Evolutionary conservation across 2,888 invertebrate genomes (phyloP), one percentile per base, ranked within the genome.

Genomic region (Xanthorhoe spadicearia): DNA sequence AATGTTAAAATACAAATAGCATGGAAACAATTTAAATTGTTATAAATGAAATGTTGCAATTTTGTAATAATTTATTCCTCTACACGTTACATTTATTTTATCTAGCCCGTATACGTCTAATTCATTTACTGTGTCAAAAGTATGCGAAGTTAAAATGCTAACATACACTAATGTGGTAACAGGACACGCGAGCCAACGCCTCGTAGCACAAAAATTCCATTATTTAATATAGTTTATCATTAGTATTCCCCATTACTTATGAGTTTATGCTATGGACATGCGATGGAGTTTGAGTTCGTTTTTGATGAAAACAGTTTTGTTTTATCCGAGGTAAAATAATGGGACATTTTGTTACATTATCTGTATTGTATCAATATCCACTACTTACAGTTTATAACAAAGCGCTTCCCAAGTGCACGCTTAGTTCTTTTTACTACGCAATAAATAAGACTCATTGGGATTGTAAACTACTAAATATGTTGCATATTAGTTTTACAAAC

Each of bases 201-300:
- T 70, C 59, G 61, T 66, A 66, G 73, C 70, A 77, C 73, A 79
- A 79, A 77, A 79, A 77, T 74, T 73, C 74, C 77, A 80, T 83
- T 81, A 81, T 83, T 82, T 80, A 81, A 81, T 83, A 77, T 76
- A 79, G 77, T 75, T 77, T 76, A 73, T 77, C 76, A 77, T 77
- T 76, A 75, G 61, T 68, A n/a, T 72, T 66, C 72, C 72, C 73
- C 71, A 75, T 75, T 74, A 73, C 60, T 69, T 74, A 71, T 66
- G 63, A 69, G 65, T 67, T 67, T 57, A 70, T 32, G 65, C 69
- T 73, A 72, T 68, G 60, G 65, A 74, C 74, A 76, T 75, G 76
- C 74, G 57, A 74, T 68, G 64, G 66, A 55, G 66, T 49, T 18
- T 35, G 28, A 13, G 8, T 38, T 53, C 53, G 50, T 58, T 61